Evolutionary conservation across 2,797 vertebrate species (phyloP).

Genomic region (Thamnophis elegans): DNA sequence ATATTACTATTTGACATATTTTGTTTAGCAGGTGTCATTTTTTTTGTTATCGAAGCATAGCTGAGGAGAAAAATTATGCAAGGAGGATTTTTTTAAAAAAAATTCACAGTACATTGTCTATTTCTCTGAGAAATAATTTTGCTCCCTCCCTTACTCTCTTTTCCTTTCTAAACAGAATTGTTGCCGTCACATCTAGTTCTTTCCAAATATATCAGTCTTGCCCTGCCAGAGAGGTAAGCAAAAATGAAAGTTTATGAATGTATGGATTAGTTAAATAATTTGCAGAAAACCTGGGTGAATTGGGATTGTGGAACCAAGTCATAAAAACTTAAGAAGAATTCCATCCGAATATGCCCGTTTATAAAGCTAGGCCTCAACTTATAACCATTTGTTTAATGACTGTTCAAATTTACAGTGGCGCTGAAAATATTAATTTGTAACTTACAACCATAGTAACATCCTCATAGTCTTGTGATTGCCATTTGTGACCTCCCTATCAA

Average conservation of each 20-base stretch:
- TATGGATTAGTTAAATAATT: neutral
- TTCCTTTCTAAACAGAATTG: neutral
- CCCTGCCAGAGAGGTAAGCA: slow-evolving; percentile 1
- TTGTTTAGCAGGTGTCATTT: neutral
- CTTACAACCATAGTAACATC: neutral
- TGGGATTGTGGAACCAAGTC: neutral
- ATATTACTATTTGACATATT: neutral
- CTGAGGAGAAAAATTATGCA: neutral
- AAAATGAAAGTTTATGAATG: neutral
- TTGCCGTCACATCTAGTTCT: neutral
- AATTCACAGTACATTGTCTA: neutral
- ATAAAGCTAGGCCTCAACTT: neutral
- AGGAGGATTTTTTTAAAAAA: too few species aligned
- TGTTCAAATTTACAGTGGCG: neutral
- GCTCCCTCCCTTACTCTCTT: neutral
- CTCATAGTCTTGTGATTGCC: neutral
- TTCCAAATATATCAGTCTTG: neutral
- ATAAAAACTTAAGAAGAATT: neutral
- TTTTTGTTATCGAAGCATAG: neutral
- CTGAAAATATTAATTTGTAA: neutral
- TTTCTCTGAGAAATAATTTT: neutral
- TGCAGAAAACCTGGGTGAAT: neutral
- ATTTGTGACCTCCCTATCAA: neutral
- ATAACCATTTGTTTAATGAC: neutral
- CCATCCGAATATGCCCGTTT: neutral